Conservation (phyloP, 2,113 vertebrate species). For the Falco punctatus region DNA sequence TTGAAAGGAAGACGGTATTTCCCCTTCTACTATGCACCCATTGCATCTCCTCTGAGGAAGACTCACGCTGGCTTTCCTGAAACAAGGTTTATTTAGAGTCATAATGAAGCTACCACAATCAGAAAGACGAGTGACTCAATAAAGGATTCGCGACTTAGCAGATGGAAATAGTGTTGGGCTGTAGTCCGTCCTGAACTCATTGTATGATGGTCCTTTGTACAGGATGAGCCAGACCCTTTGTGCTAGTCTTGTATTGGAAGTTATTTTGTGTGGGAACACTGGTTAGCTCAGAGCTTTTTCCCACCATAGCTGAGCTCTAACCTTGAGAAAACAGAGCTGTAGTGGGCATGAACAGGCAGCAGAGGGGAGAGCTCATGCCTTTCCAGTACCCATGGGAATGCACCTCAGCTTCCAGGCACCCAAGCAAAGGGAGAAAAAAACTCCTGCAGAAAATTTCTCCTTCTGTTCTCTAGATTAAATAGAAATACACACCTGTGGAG, state of each 20-base stretch:
- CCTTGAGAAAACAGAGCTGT: background rate
- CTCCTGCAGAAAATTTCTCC: background rate
- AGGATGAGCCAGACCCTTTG: background rate
- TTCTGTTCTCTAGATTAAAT: background rate
- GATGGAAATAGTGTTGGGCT: background rate
- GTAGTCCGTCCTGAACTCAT: background rate
- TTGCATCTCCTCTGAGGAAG: background rate
- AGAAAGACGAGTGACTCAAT: background rate
- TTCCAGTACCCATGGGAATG: background rate
- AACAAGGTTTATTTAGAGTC: background rate
- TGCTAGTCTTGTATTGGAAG: background rate
- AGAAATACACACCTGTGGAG: background rate
- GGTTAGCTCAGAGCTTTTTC: background rate
- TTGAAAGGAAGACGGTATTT: constrained; percentile 38
- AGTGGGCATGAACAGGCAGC: background rate
- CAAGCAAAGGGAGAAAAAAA: background rate
- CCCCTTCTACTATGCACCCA: background rate
- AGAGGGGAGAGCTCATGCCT: background rate
- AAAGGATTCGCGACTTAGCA: background rate
- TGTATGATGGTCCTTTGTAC: background rate
- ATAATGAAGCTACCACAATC: background rate
- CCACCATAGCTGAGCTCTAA: background rate
- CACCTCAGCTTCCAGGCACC: background rate
- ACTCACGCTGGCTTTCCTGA: background rate
- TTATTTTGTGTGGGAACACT: background rate